A percentile compares a stretch with the other conserved stretches of the same genome.
Evolutionary conservation across 2,888 invertebrate genomes (phyloP).

Genomic region (Venusia cambrica): DNA sequence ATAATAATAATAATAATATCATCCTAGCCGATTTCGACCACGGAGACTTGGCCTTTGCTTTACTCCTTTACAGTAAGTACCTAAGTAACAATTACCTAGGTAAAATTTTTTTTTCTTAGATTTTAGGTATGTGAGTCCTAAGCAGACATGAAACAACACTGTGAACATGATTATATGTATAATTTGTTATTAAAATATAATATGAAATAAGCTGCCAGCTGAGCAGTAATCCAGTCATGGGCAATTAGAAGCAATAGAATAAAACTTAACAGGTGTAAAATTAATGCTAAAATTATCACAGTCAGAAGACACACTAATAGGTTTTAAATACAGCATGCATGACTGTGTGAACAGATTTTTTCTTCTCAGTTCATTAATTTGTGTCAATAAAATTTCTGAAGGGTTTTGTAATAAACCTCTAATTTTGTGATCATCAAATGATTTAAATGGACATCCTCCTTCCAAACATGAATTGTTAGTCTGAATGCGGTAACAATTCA

Average conservation of each 20-base stretch:
- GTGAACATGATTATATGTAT: too few relatives aligned
- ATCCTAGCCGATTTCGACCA: too few relatives aligned
- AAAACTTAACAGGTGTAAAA: conserved; percentile 68
- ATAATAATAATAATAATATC: too few relatives aligned
- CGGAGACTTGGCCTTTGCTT: too few relatives aligned
- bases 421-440: conserved; percentile 73
- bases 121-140: too few relatives aligned
- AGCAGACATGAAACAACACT: too few relatives aligned
- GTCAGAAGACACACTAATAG: conserved; percentile 29
- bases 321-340: conserved; percentile 49
- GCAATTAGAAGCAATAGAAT: conserved; percentile 38
- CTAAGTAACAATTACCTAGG: too few relatives aligned
- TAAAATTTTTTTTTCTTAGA: too few relatives aligned
- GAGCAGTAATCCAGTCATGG: too few relatives aligned
- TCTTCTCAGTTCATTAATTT: conserved; percentile 52
- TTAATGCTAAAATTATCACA: conserved; percentile 56
- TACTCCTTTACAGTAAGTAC: too few relatives aligned
- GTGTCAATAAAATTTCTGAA: conserved; percentile 37
- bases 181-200: too few relatives aligned
- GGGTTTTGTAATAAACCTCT: conserved; percentile 47
- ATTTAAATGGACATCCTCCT: conserved; percentile 84
- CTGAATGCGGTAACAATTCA: conserved; percentile 82
- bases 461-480: conserved; percentile 75
- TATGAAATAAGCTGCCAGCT: too few relatives aligned
- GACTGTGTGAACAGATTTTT: conserved; percentile 49